phyloP scores from a whole-genome alignment of 2,113 vertebrate genomes.

The Alectura lathami region DNA sequence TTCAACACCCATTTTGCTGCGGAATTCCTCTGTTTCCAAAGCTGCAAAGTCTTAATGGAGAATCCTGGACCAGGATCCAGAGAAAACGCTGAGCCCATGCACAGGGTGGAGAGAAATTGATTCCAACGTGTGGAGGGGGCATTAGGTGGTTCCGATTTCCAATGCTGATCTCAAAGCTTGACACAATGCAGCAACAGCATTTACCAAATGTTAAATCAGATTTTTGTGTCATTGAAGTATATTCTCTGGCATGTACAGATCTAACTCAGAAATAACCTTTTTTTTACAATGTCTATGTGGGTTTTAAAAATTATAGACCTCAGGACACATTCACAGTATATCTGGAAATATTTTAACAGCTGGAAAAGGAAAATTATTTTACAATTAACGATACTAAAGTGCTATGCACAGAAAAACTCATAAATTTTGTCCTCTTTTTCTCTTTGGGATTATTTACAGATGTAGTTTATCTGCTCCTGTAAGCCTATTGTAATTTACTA shows the following conservation, averaged over 20 bases:
- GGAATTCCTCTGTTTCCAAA: not conserved
- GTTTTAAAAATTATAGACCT: not conserved
- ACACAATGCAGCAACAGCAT: not conserved
- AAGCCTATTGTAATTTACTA: not conserved
- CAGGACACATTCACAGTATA: not conserved
- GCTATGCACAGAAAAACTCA: not conserved
- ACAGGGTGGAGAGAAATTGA: not conserved
- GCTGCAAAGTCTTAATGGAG: not conserved
- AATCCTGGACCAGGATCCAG: not conserved
- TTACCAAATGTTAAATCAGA: not conserved
- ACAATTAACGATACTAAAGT: too few relatives aligned
- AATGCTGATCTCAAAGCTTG: not conserved
- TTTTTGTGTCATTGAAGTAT: not conserved
- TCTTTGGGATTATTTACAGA: not conserved
- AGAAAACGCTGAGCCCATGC: not conserved
- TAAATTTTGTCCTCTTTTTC: not conserved
- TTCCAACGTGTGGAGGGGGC: rapidly evolving
- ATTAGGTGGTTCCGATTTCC: not conserved
- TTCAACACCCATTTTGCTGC: not conserved
- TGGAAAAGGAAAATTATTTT: not conserved
- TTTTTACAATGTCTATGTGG: not conserved
- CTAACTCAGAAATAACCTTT: rapidly evolving
- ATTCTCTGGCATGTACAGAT: not conserved
- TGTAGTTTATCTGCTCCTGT: not conserved
- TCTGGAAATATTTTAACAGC: not conserved